phyloP scores from a whole-genome alignment of 1,140 invertebrate species.

The Zaprionus vittiger region DNA sequence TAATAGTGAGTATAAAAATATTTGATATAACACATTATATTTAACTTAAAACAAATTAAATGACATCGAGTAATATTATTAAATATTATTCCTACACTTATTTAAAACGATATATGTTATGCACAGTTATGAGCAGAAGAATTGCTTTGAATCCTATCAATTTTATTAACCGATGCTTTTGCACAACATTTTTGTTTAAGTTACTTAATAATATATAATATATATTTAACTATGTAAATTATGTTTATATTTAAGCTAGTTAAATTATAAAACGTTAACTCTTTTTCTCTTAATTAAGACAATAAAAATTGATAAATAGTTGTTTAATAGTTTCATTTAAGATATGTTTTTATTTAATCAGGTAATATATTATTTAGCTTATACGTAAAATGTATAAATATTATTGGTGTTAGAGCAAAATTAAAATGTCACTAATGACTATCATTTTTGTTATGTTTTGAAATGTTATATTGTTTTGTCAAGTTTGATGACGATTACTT shows the following conservation, averaged over 20 bases:
- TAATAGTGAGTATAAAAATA: neutral
- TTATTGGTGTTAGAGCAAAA: neutral
- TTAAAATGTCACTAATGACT: neutral
- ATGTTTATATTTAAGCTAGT: neutral
- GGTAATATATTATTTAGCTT: constrained; percentile 6
- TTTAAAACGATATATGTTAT: neutral
- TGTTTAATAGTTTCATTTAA: neutral
- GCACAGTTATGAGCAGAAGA: neutral
- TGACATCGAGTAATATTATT: neutral
- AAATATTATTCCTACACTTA: neutral
- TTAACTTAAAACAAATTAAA: constrained; percentile 2
- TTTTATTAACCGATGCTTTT: neutral
- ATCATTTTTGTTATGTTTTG: neutral
- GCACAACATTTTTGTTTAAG: neutral
- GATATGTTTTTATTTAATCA: neutral
- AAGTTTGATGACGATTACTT: neutral
- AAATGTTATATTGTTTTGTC: neutral
- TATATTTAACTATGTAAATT: neutral
- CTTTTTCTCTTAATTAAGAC: too few relatives aligned
- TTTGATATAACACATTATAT: neutral
- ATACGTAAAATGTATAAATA: neutral
- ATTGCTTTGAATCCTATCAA: neutral
- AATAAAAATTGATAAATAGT: neutral
- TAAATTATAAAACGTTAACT: neutral
- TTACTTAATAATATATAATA: neutral